Conservation (phyloP, 2,888 invertebrate genomes). For the Agonopterix alstromeriana region DNA sequence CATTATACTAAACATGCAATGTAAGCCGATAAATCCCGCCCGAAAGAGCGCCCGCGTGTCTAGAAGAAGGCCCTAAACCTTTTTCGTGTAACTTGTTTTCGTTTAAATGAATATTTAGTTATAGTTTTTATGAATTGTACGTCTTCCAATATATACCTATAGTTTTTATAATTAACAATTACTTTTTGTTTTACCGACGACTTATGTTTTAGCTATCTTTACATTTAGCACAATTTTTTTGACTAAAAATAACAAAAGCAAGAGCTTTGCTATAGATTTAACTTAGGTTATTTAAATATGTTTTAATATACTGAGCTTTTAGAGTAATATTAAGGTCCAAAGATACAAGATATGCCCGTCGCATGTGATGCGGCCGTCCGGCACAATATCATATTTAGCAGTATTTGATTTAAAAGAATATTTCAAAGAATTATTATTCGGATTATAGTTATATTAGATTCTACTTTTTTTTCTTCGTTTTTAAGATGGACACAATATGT, state of each 20-base stretch:
- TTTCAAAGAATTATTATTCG: constrained; percentile 31
- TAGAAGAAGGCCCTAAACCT: background rate
- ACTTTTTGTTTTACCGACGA: constrained; percentile 25
- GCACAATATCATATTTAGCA: constrained; percentile 19
- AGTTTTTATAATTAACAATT: constrained; percentile 34
- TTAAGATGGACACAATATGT: constrained; percentile 36
- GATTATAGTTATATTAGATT: constrained; percentile 25
- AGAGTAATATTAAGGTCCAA: constrained; percentile 65
- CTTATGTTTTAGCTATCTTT: constrained; percentile 28
- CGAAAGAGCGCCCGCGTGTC: too few species aligned
- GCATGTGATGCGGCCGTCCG: constrained; percentile 48
- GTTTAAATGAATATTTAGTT: constrained; percentile 17
- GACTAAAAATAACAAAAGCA: constrained; percentile 39
- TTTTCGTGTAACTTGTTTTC: constrained; percentile 16
- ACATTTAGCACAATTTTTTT: constrained; percentile 49
- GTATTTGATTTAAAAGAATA: constrained; percentile 26
- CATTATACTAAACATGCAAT: too few species aligned
- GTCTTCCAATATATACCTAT: constrained; percentile 54
- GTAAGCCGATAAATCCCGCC: too few species aligned
- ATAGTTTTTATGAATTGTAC: constrained; percentile 41
- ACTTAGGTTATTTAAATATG: constrained; percentile 40
- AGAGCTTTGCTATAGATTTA: constrained; percentile 55
- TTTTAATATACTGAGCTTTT: constrained; percentile 45
- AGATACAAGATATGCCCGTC: constrained; percentile 42
- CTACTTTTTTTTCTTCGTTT: constrained; percentile 35